Evolutionary conservation across 2,888 invertebrate species (phyloP).

Genomic region (Glyphotaelius pellucidus): DNA sequence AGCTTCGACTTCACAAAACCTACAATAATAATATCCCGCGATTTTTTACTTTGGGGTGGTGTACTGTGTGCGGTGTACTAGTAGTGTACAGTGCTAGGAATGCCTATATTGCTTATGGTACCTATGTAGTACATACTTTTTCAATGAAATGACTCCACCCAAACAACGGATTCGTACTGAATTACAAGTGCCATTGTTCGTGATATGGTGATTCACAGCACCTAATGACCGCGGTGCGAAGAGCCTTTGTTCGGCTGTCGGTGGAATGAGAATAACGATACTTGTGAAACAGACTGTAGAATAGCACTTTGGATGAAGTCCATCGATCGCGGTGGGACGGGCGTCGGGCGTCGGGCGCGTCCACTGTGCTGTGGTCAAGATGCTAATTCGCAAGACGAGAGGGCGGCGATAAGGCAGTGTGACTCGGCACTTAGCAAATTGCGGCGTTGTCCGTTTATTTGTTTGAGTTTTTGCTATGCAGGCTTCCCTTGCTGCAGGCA

Average conservation of each 20-base stretch:
- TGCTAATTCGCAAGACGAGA: constrained; percentile 53
- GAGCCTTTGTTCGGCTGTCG: constrained; percentile 18
- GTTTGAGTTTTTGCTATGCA: not conserved
- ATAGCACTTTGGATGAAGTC: constrained; percentile 27
- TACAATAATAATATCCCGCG: too few species aligned
- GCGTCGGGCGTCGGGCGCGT: constrained; percentile 15
- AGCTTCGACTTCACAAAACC: too few species aligned
- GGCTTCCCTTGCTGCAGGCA: not conserved
- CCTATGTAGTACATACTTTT: too few species aligned
- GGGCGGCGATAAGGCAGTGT: constrained; percentile 15
- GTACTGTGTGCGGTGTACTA: too few species aligned
- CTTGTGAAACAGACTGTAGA: not conserved
- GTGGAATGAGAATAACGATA: not conserved
- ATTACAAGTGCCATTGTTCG: not conserved
- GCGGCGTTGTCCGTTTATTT: constrained; percentile 28
- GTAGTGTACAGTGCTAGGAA: too few species aligned
- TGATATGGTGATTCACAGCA: not conserved
- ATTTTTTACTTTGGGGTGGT: too few species aligned
- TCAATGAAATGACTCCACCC: not conserved
- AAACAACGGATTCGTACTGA: not conserved
- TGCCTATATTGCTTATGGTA: too few species aligned
- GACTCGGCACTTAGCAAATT: constrained; percentile 17
- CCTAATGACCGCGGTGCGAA: constrained; percentile 21
- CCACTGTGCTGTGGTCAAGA: constrained; percentile 57
- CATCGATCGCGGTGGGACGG: constrained; percentile 59